Base-by-base conservation (phyloP, 2,888 invertebrate species). In the Cantharis nigra region DNA sequence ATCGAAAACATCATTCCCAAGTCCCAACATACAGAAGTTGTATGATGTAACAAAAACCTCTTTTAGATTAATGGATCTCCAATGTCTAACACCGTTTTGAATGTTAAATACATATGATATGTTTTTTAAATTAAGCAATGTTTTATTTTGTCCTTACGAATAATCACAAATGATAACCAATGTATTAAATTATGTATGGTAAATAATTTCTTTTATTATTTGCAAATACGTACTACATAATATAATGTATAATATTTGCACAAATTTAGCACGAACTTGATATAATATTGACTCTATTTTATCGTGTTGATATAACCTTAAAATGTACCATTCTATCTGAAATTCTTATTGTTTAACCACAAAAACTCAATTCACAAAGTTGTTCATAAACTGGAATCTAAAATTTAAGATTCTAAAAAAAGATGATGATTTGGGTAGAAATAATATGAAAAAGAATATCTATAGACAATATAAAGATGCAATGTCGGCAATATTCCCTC, bases 401-500 rank as follows among this genome's bases (percentile, higher is more conserved):
- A 49, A 7, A 49, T n/a, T 49, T 49, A 49, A 49, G 49, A n/a
- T 49, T 49, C 49, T 49, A 49, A 49, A 49, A 49, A 49, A 49
- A 5, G 13, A 3, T 49, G 49, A 49, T 49, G 49, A 67, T 9
- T 67, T 67, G 20, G 18, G 23, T 67, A 20, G 20, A 67, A 67
- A 67, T 20, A 13, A 67, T 23, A 67, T 9, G 23, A 67, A 67
- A 67, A 67, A 23, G 23, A 26, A 67, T 20, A 67, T 23, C 14
- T 49, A 49, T 67, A 67, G 65, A 67, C 65, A 67, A 67, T 67
- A 67, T 67, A 72, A 69, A 76, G 72, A 72, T 76, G 72, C 76
- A 72, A 69, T 64, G 76, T 76, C 63, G 63, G 70, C 72, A 74
- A 73, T 74, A 77, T 74, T 74, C 74, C 71, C 74, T 74, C 70